Conservation (phyloP, 2,113 vertebrate species). For the Mungos mungo region DNA sequence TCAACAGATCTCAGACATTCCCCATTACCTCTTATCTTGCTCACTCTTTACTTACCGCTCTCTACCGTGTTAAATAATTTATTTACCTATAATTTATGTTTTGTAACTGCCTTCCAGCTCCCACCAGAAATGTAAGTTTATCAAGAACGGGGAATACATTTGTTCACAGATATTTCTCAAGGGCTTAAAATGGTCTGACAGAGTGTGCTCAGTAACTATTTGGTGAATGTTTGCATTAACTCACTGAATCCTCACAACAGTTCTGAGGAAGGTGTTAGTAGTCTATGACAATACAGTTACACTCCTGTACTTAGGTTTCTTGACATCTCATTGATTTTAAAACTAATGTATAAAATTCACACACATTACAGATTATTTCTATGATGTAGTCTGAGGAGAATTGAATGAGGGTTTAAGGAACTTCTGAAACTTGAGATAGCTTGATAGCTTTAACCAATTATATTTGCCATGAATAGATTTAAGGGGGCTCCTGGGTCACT, state of each 20-base stretch:
- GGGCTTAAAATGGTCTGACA: not conserved
- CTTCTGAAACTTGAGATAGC: not conserved
- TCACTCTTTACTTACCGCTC: not conserved
- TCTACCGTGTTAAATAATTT: not conserved
- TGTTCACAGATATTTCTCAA: not conserved
- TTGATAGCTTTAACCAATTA: not conserved
- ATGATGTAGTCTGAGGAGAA: not conserved
- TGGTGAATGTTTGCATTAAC: not conserved
- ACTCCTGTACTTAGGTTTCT: not conserved
- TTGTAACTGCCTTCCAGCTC: not conserved
- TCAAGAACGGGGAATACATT: not conserved
- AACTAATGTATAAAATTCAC: not conserved
- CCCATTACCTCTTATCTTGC: too few species aligned
- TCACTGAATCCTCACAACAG: not conserved
- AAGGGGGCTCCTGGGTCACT: too few species aligned
- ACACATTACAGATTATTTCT: not conserved
- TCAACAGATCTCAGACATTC: not conserved
- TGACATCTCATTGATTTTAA: not conserved
- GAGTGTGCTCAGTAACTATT: not conserved
- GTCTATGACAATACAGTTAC: not conserved
- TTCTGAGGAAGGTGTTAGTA: not conserved
- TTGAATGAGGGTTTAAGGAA: not conserved
- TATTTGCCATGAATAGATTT: not conserved
- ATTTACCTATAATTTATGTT: not conserved
- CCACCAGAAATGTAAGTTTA: not conserved